Conservation (phyloP, 2,888 invertebrate genomes). For the Heteromyza rotundicornis region DNA sequence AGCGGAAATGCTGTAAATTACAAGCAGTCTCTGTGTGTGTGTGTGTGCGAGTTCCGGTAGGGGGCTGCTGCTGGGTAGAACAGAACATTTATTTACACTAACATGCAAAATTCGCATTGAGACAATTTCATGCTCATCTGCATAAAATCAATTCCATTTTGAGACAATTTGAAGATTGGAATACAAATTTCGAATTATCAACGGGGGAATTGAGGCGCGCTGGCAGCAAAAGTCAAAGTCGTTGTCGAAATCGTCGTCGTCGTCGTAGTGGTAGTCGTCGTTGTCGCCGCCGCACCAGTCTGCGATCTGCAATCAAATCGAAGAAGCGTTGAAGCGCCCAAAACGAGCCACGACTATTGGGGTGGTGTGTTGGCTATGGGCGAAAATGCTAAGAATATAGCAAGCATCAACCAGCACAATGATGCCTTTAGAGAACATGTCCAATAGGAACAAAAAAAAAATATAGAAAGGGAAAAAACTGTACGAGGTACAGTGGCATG, state of each 20-base stretch:
- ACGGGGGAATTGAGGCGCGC: conserved; percentile 45
- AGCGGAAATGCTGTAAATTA: conserved; percentile 40
- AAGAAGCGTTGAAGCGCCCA: not conserved
- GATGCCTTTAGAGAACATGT: too few species aligned
- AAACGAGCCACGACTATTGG: not conserved
- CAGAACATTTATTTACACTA: conserved; percentile 52
- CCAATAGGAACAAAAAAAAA: too few species aligned
- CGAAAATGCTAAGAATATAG: too few species aligned
- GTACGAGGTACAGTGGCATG: conserved; percentile 40
- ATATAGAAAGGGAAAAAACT: too few species aligned
- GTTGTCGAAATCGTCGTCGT: conserved; percentile 11
- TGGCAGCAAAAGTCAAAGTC: conserved; percentile 10
- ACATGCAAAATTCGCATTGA: conserved; percentile 50
- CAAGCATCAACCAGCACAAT: too few species aligned
- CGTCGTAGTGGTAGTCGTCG: not conserved
- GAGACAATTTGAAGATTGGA: conserved; percentile 63
- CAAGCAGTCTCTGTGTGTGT: too few species aligned
- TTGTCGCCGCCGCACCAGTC: too few species aligned
- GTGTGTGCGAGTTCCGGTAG: conserved; percentile 38
- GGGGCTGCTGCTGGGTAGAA: too few species aligned
- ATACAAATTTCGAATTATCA: conserved; percentile 62
- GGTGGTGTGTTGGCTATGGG: not conserved
- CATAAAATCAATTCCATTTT: conserved; percentile 63
- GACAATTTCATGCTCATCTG: conserved; percentile 63
- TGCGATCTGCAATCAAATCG: conserved; percentile 48